Percentiles rank a stretch among this genome's conserved stretches.
Evolutionary conservation across 2,113 vertebrate species (phyloP).

Genomic region (Acanthisitta chloris): DNA sequence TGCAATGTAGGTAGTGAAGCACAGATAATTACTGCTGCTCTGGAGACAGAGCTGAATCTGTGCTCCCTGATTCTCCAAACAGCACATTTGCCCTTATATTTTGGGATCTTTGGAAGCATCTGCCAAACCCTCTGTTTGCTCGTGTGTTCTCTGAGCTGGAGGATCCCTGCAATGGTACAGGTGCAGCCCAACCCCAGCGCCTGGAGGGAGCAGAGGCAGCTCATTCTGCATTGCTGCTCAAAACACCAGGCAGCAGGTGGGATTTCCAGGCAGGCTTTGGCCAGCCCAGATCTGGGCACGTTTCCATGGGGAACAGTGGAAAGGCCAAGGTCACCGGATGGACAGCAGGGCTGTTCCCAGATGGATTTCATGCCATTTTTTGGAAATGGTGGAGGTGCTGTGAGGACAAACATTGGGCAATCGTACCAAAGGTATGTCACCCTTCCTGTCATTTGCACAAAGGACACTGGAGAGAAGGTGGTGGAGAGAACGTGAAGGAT

Average conservation of each 20-base stretch:
- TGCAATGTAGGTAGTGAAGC: background rate
- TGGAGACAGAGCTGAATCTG: background rate
- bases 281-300: background rate
- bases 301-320: background rate
- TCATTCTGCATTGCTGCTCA: fast-evolving
- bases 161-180: background rate
- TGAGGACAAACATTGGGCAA: background rate
- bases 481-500: background rate
- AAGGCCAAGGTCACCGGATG: background rate
- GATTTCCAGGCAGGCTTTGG: background rate
- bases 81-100: background rate
- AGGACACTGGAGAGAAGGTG: background rate
- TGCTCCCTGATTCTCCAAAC: background rate
- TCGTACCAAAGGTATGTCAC: background rate
- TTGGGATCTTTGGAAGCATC: background rate
- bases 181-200: fast-evolving
- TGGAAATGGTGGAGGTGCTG: background rate
- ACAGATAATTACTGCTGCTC: background rate
- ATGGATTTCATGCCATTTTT: background rate
- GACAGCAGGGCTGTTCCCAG: background rate
- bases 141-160: background rate
- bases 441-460: background rate
- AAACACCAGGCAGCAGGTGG: background rate
- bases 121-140: background rate
- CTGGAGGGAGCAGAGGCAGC: background rate